Evolutionary conservation across 2,113 vertebrate genomes (phyloP), one percentile per base, ranked within the genome.

Genomic region (Dipodomys spectabilis): DNA sequence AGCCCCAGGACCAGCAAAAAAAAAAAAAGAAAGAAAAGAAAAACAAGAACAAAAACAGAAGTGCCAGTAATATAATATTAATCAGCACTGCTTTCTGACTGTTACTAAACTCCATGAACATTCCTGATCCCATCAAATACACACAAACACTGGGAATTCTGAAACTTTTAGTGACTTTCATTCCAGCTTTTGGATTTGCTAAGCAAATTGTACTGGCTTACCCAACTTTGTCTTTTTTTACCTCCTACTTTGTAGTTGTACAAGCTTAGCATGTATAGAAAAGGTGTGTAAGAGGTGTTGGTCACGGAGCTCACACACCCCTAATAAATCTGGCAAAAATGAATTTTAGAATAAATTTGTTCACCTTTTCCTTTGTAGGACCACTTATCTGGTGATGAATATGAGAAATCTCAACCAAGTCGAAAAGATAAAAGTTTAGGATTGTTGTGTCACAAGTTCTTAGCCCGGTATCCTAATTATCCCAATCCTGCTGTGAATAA

Each of bases 371-470:
- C 90, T 68, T 0, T 39, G 2, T 39, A 99, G 99, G 99, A 99
- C 64, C 96, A 97, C 84, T 98, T 99, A 82, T 96, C 97, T 6
- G 99, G 98, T 91, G 99, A 99, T 7, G 99, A 99, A 89, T 98
- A 98, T 2, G 99, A 99, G 95, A 99, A 98, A 94, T 98, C 98
- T 49, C 98, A 99, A 95, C 98, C 98, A 4, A 99, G 99, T 96
- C 98, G 99, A 77, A 99, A 99, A 97, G 99, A 99, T 94, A 99
- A 99, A 96, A 99, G 99, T 93, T 98, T 99, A 4, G 99, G 99
- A 62, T 97, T 99, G 60, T 98, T 99, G 27, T 99, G 99, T 94
- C 99, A 99, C 90, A 99, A 99, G 81, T 99, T 99, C 94, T 98
- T 99, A 82, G 99, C 98, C 65, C 98, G 99, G 0, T 99, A 99